Evolutionary conservation across 2,797 vertebrate genomes (phyloP).

Genomic region (Sandelia bainsii): DNA sequence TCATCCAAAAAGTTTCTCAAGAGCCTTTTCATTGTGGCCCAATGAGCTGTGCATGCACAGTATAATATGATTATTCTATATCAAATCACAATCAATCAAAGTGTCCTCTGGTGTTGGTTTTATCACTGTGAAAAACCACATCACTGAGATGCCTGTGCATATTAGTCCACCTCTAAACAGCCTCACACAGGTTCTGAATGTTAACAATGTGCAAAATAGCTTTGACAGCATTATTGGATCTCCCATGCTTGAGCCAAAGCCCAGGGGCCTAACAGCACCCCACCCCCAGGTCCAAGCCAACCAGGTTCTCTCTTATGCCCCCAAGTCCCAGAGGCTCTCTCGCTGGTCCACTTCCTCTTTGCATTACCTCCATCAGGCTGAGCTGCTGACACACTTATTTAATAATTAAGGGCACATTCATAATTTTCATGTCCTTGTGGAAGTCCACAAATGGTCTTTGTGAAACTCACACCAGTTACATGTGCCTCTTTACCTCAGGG

Average conservation of each 20-base stretch:
- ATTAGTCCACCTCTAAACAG: slow-evolving; percentile 37
- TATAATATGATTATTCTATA: slow-evolving; percentile 59
- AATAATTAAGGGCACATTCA: slow-evolving; percentile 87
- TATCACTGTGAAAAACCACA: slow-evolving; percentile 31
- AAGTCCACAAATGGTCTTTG: slow-evolving; percentile 82
- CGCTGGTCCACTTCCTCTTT: slow-evolving; percentile 83
- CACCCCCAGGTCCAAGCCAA: slow-evolving; percentile 66
- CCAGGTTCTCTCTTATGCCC: slow-evolving; percentile 59
- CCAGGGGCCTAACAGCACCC: slow-evolving; percentile 59
- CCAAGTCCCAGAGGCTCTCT: slow-evolving; percentile 68
- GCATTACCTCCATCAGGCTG: slow-evolving; percentile 86
- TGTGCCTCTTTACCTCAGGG: slow-evolving; percentile 64
- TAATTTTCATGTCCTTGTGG: slow-evolving; percentile 83
- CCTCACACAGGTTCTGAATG: slow-evolving; percentile 43
- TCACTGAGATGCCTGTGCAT: slow-evolving; percentile 16
- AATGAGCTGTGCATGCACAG: slow-evolving; percentile 56
- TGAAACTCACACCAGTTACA: slow-evolving; percentile 77
- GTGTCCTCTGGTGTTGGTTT: slow-evolving; percentile 53
- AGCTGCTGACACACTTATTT: slow-evolving; percentile 87
- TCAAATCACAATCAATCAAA: slow-evolving; percentile 56
- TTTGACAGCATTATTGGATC: slow-evolving; percentile 75
- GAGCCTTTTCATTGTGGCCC: slow-evolving; percentile 52
- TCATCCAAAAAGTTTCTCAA: slow-evolving; percentile 73
- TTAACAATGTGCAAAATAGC: slow-evolving; percentile 70
- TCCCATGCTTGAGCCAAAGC: slow-evolving; percentile 58